Evolutionary conservation across 2,113 vertebrate species (phyloP).

Genomic region (Coracopsis vasa): DNA sequence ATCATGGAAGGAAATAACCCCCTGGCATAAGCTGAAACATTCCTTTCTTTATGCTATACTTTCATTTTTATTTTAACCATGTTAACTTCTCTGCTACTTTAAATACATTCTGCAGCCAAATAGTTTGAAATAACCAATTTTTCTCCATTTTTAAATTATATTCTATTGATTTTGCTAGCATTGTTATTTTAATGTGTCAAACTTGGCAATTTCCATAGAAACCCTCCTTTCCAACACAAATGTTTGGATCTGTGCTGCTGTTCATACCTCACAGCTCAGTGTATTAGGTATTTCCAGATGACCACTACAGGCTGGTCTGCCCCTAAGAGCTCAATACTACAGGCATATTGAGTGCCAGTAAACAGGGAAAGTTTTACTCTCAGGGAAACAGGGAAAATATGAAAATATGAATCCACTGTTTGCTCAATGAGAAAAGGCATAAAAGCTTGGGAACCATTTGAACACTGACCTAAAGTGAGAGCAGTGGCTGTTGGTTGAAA

Average conservation of each 20-base stretch:
- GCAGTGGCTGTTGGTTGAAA: background rate
- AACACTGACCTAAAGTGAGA: background rate
- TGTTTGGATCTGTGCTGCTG: background rate
- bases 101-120: background rate
- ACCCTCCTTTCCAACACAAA: background rate
- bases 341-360: background rate
- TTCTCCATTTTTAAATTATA: background rate
- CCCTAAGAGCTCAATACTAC: background rate
- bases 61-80: background rate
- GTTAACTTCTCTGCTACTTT: background rate
- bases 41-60: background rate
- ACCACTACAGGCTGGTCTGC: background rate
- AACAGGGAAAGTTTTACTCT: background rate
- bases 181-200: background rate
- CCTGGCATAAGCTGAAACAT: background rate
- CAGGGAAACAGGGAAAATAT: background rate
- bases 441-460: conserved; percentile 7
- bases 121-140: background rate
- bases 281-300: background rate
- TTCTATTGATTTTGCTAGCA: background rate
- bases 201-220: background rate
- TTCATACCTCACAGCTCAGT: background rate
- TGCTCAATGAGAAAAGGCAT: background rate
- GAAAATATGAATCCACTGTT: background rate
- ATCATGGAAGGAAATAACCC: background rate